Percentiles rank a stretch among this genome's conserved stretches.
These are phyloP conservation scores for Gnathonemus longibarbis DNA, from an alignment of 2,113 vertebrate species.

Conservation along the genomic window DNA sequence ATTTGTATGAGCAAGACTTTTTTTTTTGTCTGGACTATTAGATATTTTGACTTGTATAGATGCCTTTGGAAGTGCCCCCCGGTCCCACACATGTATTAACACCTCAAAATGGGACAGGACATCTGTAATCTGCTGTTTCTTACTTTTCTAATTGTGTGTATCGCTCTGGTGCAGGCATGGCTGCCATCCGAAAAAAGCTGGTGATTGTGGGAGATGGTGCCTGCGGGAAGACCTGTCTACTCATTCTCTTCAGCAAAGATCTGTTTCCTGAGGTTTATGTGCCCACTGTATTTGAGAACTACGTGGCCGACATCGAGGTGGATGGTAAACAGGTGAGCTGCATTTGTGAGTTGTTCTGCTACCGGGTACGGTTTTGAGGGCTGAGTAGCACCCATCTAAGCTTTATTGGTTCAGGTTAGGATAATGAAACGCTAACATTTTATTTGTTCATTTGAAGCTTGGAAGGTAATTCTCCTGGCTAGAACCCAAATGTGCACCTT, in stretches of 20 bases:
- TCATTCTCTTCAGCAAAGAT: conserved; percentile 98
- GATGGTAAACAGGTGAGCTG: conserved; percentile 87
- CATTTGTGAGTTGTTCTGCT: neutral
- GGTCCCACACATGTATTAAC: neutral
- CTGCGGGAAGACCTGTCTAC: conserved; percentile 95
- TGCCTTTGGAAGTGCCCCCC: neutral
- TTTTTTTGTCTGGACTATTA: neutral
- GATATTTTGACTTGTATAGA: neutral
- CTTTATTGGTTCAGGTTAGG: neutral
- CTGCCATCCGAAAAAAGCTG: conserved; percentile 97
- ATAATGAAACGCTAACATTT: neutral
- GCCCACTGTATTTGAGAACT: conserved; percentile 96
- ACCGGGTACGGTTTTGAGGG: neutral
- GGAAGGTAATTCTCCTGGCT: neutral
- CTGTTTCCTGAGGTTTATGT: conserved; percentile 98
- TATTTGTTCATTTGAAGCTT: neutral
- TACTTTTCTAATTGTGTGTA: neutral
- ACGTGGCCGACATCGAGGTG: conserved; percentile 97
- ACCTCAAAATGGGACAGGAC: neutral
- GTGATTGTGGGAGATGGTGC: conserved; percentile 98
- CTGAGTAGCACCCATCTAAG: neutral
- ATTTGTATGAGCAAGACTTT: neutral
- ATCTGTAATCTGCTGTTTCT: neutral
- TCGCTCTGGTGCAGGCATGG: conserved; percentile 72
- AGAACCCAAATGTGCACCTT: neutral